These are phyloP conservation scores for Archivesica marissinica DNA, from an alignment of 1,140 invertebrate genomes.

Conservation along the genomic window DNA sequence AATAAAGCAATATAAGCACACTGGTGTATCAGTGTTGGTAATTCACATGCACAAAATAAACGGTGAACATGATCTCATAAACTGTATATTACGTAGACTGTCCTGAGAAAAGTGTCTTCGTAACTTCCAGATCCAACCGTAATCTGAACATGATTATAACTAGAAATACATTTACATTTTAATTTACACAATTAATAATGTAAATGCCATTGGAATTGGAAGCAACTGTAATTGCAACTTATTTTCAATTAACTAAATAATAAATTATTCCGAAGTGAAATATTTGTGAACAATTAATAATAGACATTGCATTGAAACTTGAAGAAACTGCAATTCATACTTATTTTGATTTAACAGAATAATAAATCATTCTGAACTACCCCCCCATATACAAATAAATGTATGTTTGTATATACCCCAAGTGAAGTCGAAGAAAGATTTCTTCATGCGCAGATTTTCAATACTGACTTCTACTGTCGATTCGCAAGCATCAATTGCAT, in stretches of 20 bases:
- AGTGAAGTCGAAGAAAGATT: slow-evolving; percentile 32
- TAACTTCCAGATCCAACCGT: too few species aligned
- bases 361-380: too few species aligned
- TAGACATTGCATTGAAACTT: not conserved
- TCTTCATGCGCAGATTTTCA: slow-evolving; percentile 40
- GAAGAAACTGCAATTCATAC: not conserved
- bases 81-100: not conserved
- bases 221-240: too few species aligned
- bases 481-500: slow-evolving; percentile 50
- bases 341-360: not conserved
- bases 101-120: not conserved
- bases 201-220: not conserved
- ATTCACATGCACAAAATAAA: too few species aligned
- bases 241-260: too few species aligned
- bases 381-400: too few species aligned
- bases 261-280: not conserved
- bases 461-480: slow-evolving; percentile 45
- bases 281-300: not conserved
- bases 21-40: too few species aligned
- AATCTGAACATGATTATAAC: too few species aligned
- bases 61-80: too few species aligned
- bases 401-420: too few species aligned
- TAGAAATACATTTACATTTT: not conserved
- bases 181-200: not conserved
- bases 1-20: too few species aligned